phyloP scores from a whole-genome alignment of 2,888 invertebrate genomes.

The Stegana nigrithorax region DNA sequence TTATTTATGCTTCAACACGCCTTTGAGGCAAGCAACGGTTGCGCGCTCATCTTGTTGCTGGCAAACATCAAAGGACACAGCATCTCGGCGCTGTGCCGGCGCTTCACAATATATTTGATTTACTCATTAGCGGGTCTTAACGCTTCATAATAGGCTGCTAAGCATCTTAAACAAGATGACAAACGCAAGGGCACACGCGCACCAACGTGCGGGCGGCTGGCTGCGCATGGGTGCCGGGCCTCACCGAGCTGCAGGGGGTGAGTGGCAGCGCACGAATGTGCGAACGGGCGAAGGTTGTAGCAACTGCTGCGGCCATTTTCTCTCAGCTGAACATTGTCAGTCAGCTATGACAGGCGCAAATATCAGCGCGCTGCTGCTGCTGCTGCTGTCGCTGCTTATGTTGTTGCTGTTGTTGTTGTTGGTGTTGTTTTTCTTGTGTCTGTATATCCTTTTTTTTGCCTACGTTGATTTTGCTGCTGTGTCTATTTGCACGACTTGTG shows the following conservation, averaged over 20 bases:
- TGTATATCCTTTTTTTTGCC: too few relatives aligned
- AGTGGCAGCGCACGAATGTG: too few relatives aligned
- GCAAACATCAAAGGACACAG: background rate
- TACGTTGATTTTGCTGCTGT: background rate
- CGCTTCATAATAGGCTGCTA: background rate
- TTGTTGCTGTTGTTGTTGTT: too few relatives aligned
- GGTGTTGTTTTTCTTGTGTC: too few relatives aligned
- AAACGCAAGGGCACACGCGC: background rate
- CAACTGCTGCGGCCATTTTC: too few relatives aligned
- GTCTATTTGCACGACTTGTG: slow-evolving; percentile 7
- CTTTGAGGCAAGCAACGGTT: background rate
- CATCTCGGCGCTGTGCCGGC: background rate
- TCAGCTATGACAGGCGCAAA: slow-evolving; percentile 3
- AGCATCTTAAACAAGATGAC: slow-evolving; percentile 1
- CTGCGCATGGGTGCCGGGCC: too few relatives aligned
- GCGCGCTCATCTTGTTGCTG: background rate
- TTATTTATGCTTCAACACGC: background rate
- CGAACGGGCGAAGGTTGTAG: too few relatives aligned
- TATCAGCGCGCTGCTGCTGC: background rate
- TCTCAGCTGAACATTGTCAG: background rate
- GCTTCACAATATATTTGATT: background rate
- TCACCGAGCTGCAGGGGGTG: too few relatives aligned
- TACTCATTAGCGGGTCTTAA: slow-evolving; percentile 5
- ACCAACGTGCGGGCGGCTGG: too few relatives aligned
- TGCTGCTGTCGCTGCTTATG: too few relatives aligned